Conservation (phyloP, 2,797 vertebrate genomes). For the Sebastiscus tertius region DNA sequence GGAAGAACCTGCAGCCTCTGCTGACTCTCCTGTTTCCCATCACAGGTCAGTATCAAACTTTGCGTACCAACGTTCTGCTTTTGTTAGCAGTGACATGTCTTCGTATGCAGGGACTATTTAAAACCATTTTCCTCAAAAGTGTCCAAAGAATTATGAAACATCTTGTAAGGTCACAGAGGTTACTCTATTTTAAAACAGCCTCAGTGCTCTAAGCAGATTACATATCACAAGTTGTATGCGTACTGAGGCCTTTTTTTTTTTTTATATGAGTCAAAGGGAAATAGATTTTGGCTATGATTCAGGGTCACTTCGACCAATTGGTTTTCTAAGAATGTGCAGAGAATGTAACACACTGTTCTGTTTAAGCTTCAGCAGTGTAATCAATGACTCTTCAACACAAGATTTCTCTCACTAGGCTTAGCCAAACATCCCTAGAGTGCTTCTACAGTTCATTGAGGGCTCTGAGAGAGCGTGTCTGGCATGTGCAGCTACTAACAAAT, state of each 20-base stretch:
- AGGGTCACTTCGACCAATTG: not conserved
- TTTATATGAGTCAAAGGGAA: not conserved
- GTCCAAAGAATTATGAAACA: not conserved
- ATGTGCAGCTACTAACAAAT: not conserved
- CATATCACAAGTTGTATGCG: not conserved
- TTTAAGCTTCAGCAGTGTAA: conserved; percentile 6
- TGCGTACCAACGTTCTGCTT: not conserved
- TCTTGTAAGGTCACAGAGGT: not conserved
- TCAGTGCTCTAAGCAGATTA: not conserved
- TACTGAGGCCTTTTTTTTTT: not conserved
- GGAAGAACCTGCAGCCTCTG: conserved; percentile 40
- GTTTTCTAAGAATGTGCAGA: not conserved
- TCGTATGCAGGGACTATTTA: not conserved
- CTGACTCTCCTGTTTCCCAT: conserved; percentile 1
- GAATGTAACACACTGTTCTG: conserved; percentile 26
- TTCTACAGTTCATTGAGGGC: not conserved
- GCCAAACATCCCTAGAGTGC: not conserved
- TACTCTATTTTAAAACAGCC: not conserved
- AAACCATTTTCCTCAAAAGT: not conserved
- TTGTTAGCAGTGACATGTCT: not conserved
- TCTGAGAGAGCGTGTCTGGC: not conserved
- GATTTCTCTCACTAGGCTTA: not conserved
- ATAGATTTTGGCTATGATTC: not conserved
- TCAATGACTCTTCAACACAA: conserved; percentile 6
- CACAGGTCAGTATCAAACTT: conserved; percentile 69